phyloP scores from a whole-genome alignment of 2,888 invertebrate species.

The Chydorus sphaericus region DNA sequence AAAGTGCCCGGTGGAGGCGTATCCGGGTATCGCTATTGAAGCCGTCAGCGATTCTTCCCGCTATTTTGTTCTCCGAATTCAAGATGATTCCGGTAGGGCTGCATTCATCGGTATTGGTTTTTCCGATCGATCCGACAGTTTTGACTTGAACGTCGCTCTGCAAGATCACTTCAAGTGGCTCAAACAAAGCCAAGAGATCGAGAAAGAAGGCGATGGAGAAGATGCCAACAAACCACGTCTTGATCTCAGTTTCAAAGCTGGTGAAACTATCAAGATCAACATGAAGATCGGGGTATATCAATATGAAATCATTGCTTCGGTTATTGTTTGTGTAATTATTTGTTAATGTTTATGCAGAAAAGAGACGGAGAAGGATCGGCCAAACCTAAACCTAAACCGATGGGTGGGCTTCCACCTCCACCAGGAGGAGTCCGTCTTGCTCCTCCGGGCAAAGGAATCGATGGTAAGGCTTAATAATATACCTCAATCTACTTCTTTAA shows the following conservation, averaged over 20 bases:
- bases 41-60: constrained; percentile 93
- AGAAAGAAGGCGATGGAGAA: constrained; percentile 38
- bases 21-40: constrained; percentile 89
- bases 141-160: constrained; percentile 94
- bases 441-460: constrained; percentile 46
- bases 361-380: constrained; percentile 68
- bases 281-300: constrained; percentile 78
- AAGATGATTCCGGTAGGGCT: constrained; percentile 81
- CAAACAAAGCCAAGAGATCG: constrained; percentile 63
- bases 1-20: constrained; percentile 86
- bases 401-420: constrained; percentile 58
- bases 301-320: background rate
- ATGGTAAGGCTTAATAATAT: constrained; percentile 1
- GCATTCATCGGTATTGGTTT: constrained; percentile 97
- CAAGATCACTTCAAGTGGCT: constrained; percentile 97
- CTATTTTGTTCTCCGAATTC: constrained; percentile 89
- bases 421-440: constrained; percentile 63
- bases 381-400: constrained; percentile 42
- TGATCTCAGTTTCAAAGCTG: constrained; percentile 95
- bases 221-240: constrained; percentile 57
- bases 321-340: background rate
- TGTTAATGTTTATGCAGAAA: constrained; percentile 42
- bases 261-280: constrained; percentile 98
- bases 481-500: background rate
- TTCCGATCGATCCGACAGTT: constrained; percentile 93